These are phyloP conservation scores for Numenius arquata DNA, from an alignment of 2,113 vertebrate genomes.

Conservation along the genomic window DNA sequence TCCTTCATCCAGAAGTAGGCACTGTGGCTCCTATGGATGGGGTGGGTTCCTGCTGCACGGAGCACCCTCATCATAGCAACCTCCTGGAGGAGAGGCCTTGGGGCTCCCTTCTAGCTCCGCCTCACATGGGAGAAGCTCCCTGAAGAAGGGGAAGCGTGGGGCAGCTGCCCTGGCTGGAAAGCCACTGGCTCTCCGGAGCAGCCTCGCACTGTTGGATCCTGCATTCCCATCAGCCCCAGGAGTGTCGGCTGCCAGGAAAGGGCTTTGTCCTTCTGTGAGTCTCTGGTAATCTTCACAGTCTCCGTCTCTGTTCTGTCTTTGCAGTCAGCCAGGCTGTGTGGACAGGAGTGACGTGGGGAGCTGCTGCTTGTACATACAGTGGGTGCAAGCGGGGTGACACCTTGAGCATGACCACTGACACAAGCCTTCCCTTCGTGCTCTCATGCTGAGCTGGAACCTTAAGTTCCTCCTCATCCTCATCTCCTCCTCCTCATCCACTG, in stretches of 20 bases:
- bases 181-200: background rate
- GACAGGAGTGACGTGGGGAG: background rate
- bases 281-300: background rate
- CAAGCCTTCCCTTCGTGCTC: background rate
- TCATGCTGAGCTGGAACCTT: background rate
- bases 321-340: background rate
- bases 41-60: background rate
- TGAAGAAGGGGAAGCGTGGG: background rate
- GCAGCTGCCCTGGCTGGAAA: background rate
- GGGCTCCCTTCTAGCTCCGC: background rate
- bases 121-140: accelerated
- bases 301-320: background rate
- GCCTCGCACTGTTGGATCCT: background rate
- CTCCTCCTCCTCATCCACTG: too few species aligned
- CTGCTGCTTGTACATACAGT: background rate
- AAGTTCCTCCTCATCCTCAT: background rate
- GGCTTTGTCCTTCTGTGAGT: background rate
- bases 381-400: background rate
- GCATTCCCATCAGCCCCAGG: background rate
- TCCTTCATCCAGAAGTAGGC: background rate
- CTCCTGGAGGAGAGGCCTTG: background rate
- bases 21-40: background rate
- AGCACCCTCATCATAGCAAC: background rate
- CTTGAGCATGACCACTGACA: background rate
- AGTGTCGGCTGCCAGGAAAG: background rate